Evolutionary conservation across 2,888 invertebrate genomes (phyloP), one percentile per base, ranked within the genome.

Genomic region (Acleris sparsana): DNA sequence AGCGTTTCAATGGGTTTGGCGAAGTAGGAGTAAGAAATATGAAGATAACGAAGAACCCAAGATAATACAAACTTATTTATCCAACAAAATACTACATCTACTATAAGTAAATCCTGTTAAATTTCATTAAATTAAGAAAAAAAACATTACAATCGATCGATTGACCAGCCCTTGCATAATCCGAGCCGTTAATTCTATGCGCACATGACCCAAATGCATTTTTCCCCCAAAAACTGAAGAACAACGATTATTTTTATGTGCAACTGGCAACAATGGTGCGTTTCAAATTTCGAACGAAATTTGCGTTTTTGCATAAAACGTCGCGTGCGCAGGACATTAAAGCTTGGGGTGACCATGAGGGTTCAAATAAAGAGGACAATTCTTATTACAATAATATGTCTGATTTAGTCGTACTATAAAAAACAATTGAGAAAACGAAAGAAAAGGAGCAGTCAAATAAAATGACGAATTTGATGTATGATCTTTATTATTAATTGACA

Each of bases 271-370:
- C 92, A 92, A 92, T 86, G 79, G 85, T 85, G 78, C 92, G 92
- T 92, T 92, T 92, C 92, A 91, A 92, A 92, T 92, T 92, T 92
- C 92, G 83, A 84, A 73, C 85, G 84, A 90, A 92, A 92, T 92
- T 92, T 92, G 92, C 91, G 92, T 92, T 92, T 92, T 92, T 92
- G 92, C 92, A 92, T 92, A 92, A 92, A 92, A 75, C 83, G 86
- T 85, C 91, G 91, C 91, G 90, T 88, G 92, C 87, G 84, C 73
- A 74, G 69, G 76, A 80, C 85, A 86, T 88, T 89, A 86, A 74
- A 79, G 69, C 61, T 44, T 70, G 20, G 1, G 67, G 83, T 79
- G 79, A 73, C 88, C 79, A 87, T 60, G 49, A 17, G 43, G 29
- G 25, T 0, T 4, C 17, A 9, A 7, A 9, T 39, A n/a, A n/a